phyloP scores from a whole-genome alignment of 2,113 vertebrate species.

The Crotalus tigris region DNA sequence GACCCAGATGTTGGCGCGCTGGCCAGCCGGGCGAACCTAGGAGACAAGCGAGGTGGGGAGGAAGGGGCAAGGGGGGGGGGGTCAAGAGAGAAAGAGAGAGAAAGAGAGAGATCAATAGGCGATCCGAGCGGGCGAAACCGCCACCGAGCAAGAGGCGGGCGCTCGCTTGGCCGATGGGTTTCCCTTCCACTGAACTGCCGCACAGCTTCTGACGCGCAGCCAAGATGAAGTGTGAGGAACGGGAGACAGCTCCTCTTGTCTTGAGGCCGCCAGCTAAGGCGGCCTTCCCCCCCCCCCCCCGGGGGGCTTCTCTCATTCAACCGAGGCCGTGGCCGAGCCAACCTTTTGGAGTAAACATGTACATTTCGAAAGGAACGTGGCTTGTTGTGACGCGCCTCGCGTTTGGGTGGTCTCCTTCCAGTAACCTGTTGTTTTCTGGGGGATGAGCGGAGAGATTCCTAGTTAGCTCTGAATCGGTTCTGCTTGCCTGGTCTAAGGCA shows the following conservation, averaged over 20 bases:
- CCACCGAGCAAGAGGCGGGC: slow-evolving; percentile 71
- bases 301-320: slow-evolving; percentile 66
- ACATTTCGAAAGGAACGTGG: background rate
- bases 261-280: slow-evolving; percentile 73
- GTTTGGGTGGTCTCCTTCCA: slow-evolving; percentile 52
- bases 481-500: background rate
- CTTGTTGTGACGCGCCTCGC: background rate
- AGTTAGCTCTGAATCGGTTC: background rate
- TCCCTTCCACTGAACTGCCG: slow-evolving; percentile 90
- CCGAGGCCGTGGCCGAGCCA: slow-evolving; percentile 48
- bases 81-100: background rate
- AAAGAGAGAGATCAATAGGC: slow-evolving; percentile 69
- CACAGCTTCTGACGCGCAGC: slow-evolving; percentile 90
- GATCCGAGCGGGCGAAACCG: slow-evolving; percentile 65
- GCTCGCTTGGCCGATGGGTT: slow-evolving; percentile 73
- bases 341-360: slow-evolving; percentile 12
- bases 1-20: slow-evolving; percentile 50
- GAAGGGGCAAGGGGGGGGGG: too few species aligned
- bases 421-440: slow-evolving; percentile 31
- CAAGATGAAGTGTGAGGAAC: slow-evolving; percentile 88
- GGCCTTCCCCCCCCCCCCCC: slow-evolving; percentile 46
- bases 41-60: slow-evolving; percentile 61
- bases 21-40: slow-evolving; percentile 76
- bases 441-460: background rate
- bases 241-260: slow-evolving; percentile 72